Evolutionary conservation across 2,888 invertebrate genomes (phyloP).

Genomic region (Rugalucina vietnamica): DNA sequence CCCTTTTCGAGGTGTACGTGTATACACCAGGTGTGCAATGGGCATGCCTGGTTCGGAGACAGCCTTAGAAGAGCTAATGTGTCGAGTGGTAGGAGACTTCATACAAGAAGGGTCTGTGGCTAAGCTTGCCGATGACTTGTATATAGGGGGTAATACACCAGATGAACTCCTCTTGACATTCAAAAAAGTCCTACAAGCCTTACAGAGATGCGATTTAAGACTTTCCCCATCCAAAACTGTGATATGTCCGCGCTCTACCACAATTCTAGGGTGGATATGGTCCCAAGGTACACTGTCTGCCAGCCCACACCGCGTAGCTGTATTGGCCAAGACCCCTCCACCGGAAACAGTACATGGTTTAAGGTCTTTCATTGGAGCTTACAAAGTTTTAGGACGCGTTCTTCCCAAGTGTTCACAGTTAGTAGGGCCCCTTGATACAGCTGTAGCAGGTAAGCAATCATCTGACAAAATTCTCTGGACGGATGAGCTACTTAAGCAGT

Average conservation of each 20-base stretch:
- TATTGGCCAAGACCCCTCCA: neutral
- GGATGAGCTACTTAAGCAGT: too few species aligned
- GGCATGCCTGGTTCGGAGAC: conserved; percentile 69
- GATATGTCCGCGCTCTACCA: conserved; percentile 44
- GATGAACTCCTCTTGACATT: neutral
- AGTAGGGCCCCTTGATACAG: too few species aligned
- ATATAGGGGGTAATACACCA: conserved; percentile 1
- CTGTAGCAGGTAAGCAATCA: too few species aligned
- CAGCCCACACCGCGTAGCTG: neutral
- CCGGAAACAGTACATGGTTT: too few species aligned
- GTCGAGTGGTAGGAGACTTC: conserved; percentile 56
- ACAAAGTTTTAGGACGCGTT: neutral
- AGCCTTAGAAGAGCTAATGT: conserved; percentile 60
- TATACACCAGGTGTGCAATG: conserved; percentile 63
- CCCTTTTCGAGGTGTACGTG: conserved; percentile 57
- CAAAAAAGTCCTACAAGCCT: conserved; percentile 21
- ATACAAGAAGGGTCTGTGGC: conserved; percentile 52
- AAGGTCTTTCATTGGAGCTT: neutral
- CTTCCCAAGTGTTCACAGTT: too few species aligned
- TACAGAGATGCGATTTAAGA: conserved; percentile 23
- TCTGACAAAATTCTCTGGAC: too few species aligned
- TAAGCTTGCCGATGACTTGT: conserved; percentile 64
- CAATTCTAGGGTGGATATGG: conserved; percentile 63
- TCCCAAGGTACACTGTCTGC: conserved; percentile 31
- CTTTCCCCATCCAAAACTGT: conserved; percentile 56